Evolutionary conservation across 1,140 invertebrate genomes (phyloP), one percentile per base, ranked within the genome.

Genomic region (Nephila pilipes): DNA sequence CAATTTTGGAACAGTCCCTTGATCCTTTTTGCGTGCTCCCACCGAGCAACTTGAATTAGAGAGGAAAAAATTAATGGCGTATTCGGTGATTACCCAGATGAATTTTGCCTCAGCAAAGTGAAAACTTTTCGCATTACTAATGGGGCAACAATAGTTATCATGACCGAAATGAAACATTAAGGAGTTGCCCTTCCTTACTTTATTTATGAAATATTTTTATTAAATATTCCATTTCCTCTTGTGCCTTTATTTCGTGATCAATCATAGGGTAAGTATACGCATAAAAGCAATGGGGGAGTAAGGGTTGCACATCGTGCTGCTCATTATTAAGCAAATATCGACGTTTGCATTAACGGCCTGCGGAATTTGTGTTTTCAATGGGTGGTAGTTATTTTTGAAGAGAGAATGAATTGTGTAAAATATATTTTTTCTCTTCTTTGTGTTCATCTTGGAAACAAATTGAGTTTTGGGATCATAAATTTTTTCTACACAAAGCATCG

Each of bases 241-340:
- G 38, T 54, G 36, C 65, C 29, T 89, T 89, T 22, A 89, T 89
- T 79, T 57, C 63, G 63, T 38, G 69, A 79, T 89, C 87, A 89
- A 79, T 89, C 87, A 89, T 58, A 12, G 29, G 3, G 32, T 75
- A 29, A 29, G 69, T 32, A 75, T 20, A 75, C 18, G 69, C 63
- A 65, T 65, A 29, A 65, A 65, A 36, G 69, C 69, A 36, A 75
- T 46, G 46, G 46, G 46, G 63, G 85, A 65, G 32, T 38, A 79
- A 25, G 65, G 29, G 55, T 85, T 57, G 29, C 20, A 36, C 36
- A 25, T 38, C 60, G 46, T 8, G 32, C 60, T n/a, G 20, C 69
- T 89, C 69, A 79, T 79, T 89, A 89, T 89, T 65, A 89, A 89
- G 20, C 63, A 79, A 89, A 89, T 89, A 89, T 89, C 87, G 87